A percentile compares a stretch with the other conserved stretches of the same genome.
Evolutionary conservation across 2,888 invertebrate species (phyloP).

Genomic region (Phortica magna): DNA sequence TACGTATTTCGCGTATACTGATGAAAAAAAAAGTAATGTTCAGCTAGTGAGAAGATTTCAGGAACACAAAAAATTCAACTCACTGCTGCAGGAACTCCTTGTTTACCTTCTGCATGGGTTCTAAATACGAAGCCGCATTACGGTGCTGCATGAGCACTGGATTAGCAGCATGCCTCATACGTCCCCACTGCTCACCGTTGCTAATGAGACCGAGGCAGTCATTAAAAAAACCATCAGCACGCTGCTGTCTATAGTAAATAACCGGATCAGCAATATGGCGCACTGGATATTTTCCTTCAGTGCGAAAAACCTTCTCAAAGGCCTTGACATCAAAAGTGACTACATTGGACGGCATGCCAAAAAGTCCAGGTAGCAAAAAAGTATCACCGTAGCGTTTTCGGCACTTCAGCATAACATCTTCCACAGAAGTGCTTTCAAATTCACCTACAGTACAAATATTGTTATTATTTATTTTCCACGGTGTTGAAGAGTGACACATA

Average conservation of each 20-base stretch:
- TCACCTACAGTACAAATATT: conserved; percentile 42
- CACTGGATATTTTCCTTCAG: conserved; percentile 78
- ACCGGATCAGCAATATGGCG: conserved; percentile 76
- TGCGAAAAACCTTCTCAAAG: conserved; percentile 78
- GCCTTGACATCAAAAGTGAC: conserved; percentile 79
- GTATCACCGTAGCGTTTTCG: conserved; percentile 75
- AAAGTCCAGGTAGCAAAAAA: conserved; percentile 75
- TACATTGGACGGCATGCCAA: conserved; percentile 72
- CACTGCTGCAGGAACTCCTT: conserved; percentile 68
- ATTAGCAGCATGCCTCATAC: conserved; percentile 83
- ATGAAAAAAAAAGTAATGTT: neutral
- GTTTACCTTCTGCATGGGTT: conserved; percentile 79
- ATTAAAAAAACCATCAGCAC: conserved; percentile 44
- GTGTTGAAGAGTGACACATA: conserved; percentile 9
- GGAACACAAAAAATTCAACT: neutral
- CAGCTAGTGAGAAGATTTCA: neutral
- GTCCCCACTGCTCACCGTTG: conserved; percentile 83
- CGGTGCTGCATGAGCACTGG: conserved; percentile 83
- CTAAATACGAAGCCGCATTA: conserved; percentile 79
- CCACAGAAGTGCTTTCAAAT: conserved; percentile 49
- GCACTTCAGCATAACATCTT: conserved; percentile 49
- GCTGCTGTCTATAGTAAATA: conserved; percentile 72
- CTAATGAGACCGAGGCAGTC: conserved; percentile 27
- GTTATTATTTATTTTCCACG: neutral
- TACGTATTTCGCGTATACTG: conserved; percentile 69